Evolutionary conservation across 2,113 vertebrate genomes (phyloP).

Genomic region (Neodontobutis hainanensis): DNA sequence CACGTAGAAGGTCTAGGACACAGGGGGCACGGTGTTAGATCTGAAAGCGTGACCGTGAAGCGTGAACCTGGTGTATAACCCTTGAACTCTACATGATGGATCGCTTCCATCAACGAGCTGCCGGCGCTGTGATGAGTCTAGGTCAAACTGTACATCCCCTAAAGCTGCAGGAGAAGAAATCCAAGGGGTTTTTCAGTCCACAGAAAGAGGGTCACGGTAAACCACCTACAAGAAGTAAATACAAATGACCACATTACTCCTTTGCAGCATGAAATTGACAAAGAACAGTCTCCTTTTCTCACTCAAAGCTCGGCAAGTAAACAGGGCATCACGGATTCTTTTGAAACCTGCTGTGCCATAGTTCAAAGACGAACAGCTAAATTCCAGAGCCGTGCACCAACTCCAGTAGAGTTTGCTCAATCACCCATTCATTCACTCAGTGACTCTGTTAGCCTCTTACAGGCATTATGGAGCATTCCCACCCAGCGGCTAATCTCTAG

Average conservation of each 20-base stretch:
- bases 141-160: slow-evolving; percentile 47
- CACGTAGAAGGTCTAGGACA: slow-evolving; percentile 46
- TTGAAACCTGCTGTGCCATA: slow-evolving; percentile 51
- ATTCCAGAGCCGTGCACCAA: slow-evolving; percentile 47
- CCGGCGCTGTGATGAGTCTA: slow-evolving; percentile 23
- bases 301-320: slow-evolving; percentile 21
- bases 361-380: slow-evolving; percentile 43
- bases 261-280: slow-evolving; percentile 21
- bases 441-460: slow-evolving; percentile 59
- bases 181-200: slow-evolving; percentile 26
- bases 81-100: slow-evolving; percentile 72
- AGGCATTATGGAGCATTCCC: slow-evolving; percentile 64
- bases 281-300: slow-evolving; percentile 1
- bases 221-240: slow-evolving; percentile 16
- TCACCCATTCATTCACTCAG: slow-evolving; percentile 57
- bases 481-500: slow-evolving; percentile 70
- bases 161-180: slow-evolving; percentile 35
- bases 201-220: not conserved
- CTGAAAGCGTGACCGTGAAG: slow-evolving; percentile 59
- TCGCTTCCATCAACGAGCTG: slow-evolving; percentile 54
- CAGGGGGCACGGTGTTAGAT: slow-evolving; percentile 58
- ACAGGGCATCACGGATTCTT: slow-evolving; percentile 23
- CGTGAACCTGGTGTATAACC: slow-evolving; percentile 58
- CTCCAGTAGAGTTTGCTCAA: slow-evolving; percentile 62
- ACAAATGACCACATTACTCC: slow-evolving; percentile 24